These are phyloP conservation scores for Lamellibrachia luymesi DNA, from an alignment of 1,140 invertebrate genomes.

Conservation along the genomic window DNA sequence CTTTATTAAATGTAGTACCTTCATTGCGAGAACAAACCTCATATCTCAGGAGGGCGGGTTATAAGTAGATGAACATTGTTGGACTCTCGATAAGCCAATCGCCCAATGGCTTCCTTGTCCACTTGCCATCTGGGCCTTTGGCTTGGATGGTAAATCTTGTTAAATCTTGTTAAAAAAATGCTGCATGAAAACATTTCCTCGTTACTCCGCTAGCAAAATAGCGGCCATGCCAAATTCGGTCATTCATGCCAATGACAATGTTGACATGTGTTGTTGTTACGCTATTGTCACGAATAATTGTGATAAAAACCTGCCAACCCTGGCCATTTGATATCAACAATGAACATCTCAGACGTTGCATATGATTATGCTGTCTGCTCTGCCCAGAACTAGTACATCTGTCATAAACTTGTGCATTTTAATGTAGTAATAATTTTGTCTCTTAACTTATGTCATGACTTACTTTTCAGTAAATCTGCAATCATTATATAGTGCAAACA, in stretches of 20 bases:
- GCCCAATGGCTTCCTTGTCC: too few species aligned
- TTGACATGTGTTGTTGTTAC: background rate
- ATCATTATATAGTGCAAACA: background rate
- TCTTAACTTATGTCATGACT: background rate
- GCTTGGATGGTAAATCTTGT: too few species aligned
- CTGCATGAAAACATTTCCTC: background rate
- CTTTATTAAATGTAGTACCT: background rate
- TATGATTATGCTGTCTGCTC: too few species aligned
- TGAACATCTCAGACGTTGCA: too few species aligned
- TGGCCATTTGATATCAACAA: too few species aligned
- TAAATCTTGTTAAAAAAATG: too few species aligned
- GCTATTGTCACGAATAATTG: background rate
- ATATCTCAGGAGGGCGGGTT: too few species aligned
- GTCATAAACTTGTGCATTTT: background rate
- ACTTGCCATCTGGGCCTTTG: too few species aligned
- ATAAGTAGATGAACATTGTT: too few species aligned
- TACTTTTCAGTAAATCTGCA: background rate
- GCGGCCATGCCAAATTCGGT: background rate
- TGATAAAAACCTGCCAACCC: too few species aligned
- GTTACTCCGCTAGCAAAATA: background rate
- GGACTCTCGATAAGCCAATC: too few species aligned
- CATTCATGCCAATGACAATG: background rate
- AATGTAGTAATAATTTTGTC: background rate
- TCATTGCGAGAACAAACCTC: background rate
- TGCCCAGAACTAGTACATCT: too few species aligned